Evolutionary conservation across 2,888 invertebrate species (phyloP).

Genomic region (Pollenia amentaria): DNA sequence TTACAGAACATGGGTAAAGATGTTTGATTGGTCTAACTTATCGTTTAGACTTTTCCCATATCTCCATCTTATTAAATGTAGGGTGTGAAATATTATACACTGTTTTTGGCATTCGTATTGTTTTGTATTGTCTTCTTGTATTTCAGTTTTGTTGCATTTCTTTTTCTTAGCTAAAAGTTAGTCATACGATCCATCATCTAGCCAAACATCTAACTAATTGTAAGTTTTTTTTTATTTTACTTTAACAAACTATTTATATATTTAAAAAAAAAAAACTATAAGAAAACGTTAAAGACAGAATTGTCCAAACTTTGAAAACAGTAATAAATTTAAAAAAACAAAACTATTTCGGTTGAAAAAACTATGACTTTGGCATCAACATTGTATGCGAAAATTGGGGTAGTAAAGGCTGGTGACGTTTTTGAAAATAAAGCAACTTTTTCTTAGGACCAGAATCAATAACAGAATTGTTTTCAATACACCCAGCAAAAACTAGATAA

Average conservation of each 20-base stretch:
- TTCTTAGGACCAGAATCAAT: no score
- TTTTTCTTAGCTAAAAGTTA: slow-evolving; percentile 8
- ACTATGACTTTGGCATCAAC: no score
- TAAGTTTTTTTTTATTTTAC: neutral
- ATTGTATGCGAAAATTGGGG: no score
- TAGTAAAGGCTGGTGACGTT: no score
- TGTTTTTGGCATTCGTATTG: neutral
- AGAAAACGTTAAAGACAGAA: neutral
- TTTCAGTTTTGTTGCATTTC: neutral
- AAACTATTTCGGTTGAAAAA: no score
- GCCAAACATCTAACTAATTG: slow-evolving; percentile 30
- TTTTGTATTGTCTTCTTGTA: neutral
- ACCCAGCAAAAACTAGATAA: no score
- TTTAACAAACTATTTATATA: slow-evolving; percentile 2
- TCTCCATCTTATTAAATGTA: neutral
- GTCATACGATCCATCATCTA: neutral
- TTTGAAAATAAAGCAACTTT: no score
- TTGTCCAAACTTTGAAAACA: neutral
- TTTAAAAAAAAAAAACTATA: neutral
- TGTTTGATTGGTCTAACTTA: no score
- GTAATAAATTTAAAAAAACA: no score
- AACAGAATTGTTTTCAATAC: no score
- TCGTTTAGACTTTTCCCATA: no score
- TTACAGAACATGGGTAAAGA: no score
- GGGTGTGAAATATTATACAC: neutral